Base-by-base conservation (phyloP, 2,888 invertebrate species). In the Reticulitermes lucifugus region DNA sequence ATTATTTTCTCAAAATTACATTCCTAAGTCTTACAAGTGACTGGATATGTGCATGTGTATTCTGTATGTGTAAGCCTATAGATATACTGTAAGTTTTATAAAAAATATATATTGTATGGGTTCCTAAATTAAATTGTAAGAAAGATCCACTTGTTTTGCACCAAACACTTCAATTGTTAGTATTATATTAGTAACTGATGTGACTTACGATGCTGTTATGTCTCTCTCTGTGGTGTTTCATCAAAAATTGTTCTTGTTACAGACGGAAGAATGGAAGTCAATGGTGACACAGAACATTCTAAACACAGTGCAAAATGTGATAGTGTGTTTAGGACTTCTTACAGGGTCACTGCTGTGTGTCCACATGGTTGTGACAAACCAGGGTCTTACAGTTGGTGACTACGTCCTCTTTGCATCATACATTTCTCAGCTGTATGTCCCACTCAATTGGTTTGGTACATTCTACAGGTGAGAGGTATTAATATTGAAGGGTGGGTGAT, bases 381-480 rank as follows among this genome's bases (percentile, higher is more conserved):
- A 94, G 85, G 92, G 93, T 6, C 92, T 98, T 46, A 97, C 97
- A 0, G 96, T 98, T 22, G 99, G 99, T 46, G 98, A 99, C 90
- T 99, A 98, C 90, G 98, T 98, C 0, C 93, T 99, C 29, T 99
- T 99, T 91, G 96, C 98, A 0, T 96, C 98, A 2, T 99, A 99
- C 89, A 95, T 99, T 35, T 94, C 98, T 87, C 99, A 98, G 89
- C 92, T 99, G 43, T 99, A 99, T 90, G 96, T 97, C 86, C 99
- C 99, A 0, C 92, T 99, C 83, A 99, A 99, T 92, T 99, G 97
- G 96, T 98, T 99, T 90, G 99, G 99, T 51, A 99, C 98, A 4
- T 99, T 98, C 89, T 99, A 99, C 90, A 96, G 98, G 97, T 97
- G 90, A 83, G 22, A 25, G 0, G 65, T 55, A 55, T 14, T 55